Evolutionary conservation across 1,140 invertebrate species (phyloP), one percentile per base, ranked within the genome.

Genomic region (Drosophila seguyi): DNA sequence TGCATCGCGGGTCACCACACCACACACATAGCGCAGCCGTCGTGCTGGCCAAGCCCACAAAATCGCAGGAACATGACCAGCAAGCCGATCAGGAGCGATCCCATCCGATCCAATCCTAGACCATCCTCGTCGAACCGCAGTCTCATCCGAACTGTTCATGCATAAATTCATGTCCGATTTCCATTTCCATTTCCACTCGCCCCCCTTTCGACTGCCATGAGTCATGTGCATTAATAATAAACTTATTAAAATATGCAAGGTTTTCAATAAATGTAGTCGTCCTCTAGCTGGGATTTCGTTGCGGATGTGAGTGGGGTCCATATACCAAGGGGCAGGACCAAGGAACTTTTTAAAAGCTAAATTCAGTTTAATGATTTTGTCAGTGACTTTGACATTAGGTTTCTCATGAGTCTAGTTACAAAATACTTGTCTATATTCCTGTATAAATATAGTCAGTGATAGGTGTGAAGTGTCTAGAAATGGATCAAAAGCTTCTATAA

Each of bases 201-300:
- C 38, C 47, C 31, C 61, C 36, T 44, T 36, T 25, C 36, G 61
- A 42, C 47, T 67, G 66, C 66, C 66, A 69, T 67, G 31, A 66
- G 68, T 57, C 68, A 62, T 71, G 74, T 77, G 58, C 56, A 58
- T 77, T 56, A 44, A 61, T 81, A 80, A 84, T 88, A 87, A 78
- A 88, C 76, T 83, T 88, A 87, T 87, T 87, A 83, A 87, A 87
- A 87, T 87, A 87, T 87, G 76, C 84, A 71, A 39, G 39, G 34
- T 45, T 53, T 72, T 71, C 48, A 68, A 68, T 47, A 71, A 71
- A 71, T 71, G 63, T 20, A 38, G 27, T 62, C 41, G 52, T 55
- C 34, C 52, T 13, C 31, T 36, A 10, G 52, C 14, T 41, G 6
- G 25, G 16, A 13, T 25, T 48, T 39, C 11, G 27, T 22, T 34